Percentiles rank a stretch among this genome's conserved stretches.
These are phyloP conservation scores for Nephrotoma guestfalica DNA, from an alignment of 2,888 invertebrate genomes.

Conservation along the genomic window DNA sequence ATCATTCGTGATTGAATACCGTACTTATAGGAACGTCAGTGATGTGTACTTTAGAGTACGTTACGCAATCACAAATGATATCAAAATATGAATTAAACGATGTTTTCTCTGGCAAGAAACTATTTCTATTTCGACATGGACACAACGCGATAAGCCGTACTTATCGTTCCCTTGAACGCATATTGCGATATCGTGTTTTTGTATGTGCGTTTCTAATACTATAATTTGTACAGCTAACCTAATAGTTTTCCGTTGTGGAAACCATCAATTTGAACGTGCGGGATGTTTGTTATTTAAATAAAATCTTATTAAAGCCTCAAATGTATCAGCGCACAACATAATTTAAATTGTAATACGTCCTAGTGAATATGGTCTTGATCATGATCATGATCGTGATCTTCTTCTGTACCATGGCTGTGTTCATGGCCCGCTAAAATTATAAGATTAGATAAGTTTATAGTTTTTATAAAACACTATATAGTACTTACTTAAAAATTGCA, in stretches of 20 bases:
- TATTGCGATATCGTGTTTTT: background rate
- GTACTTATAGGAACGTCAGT: no score
- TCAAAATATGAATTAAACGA: no score
- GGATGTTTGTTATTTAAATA: background rate
- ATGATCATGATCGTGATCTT: background rate
- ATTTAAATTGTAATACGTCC: background rate
- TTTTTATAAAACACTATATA: background rate
- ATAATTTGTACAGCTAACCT: no score
- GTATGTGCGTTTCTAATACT: background rate
- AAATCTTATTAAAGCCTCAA: background rate
- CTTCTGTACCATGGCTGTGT: background rate
- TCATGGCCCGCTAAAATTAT: background rate
- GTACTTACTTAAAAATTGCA: slow-evolving; percentile 28
- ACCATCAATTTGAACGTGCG: no score
- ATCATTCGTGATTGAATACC: no score
- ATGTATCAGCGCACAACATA: background rate
- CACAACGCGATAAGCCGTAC: no score
- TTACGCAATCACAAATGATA: no score
- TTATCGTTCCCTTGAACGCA: no score
- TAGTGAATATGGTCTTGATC: background rate
- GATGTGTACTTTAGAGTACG: no score
- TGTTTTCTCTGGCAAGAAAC: no score
- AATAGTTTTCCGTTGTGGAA: no score
- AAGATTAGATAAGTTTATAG: background rate
- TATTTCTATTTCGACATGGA: no score